A percentile compares a stretch with the other conserved stretches of the same genome.
Conservation (phyloP, 2,888 invertebrate species). For the Eulithis prunata region DNA sequence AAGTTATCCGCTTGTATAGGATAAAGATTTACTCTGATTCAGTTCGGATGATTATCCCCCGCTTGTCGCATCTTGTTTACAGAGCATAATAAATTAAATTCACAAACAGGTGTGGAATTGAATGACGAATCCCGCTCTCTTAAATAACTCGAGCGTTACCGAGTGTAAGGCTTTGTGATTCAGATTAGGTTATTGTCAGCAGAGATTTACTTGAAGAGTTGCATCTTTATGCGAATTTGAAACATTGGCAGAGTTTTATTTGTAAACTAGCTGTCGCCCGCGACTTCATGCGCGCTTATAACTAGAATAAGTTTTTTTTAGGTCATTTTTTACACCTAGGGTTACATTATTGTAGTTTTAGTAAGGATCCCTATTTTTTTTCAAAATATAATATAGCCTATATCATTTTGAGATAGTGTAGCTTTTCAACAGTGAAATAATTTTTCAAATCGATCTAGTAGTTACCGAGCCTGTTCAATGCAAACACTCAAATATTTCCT, state of each 20-base stretch:
- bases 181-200: constrained; percentile 14
- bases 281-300: no score
- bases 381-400: no score
- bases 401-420: no score
- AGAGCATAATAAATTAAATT: constrained; percentile 66
- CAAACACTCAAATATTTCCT: no score
- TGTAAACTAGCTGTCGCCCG: no score
- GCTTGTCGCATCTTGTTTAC: constrained; percentile 60
- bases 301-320: no score
- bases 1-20: background rate
- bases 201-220: constrained; percentile 1
- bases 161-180: constrained; percentile 16
- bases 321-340: no score
- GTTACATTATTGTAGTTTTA: no score
- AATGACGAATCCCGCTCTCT: constrained; percentile 40
- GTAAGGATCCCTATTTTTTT: no score
- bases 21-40: constrained; percentile 30
- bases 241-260: background rate
- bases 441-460: no score
- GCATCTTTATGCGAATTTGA: background rate
- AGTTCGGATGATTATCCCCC: constrained; percentile 35
- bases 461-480: no score
- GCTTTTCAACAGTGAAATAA: no score
- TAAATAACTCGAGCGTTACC: constrained; percentile 40
- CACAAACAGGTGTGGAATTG: constrained; percentile 54